Conservation (phyloP, 2,888 invertebrate genomes). For the Coleophora flavipennella region DNA sequence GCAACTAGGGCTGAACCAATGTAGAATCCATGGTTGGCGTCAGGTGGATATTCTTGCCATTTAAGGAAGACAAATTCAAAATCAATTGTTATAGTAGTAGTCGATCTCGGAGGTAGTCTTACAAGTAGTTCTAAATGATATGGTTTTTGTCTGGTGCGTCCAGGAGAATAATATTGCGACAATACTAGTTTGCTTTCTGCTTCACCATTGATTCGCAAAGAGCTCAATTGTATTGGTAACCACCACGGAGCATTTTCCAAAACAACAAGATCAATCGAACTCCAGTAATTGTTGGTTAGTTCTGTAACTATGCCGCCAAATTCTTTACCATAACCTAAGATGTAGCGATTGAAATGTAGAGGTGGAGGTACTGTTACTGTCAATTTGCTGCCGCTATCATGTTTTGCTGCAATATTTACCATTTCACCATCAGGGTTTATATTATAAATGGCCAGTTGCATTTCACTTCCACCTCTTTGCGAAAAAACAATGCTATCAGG, state of each 20-base stretch:
- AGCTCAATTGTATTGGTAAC: slow-evolving; percentile 91
- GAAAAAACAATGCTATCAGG: slow-evolving; percentile 75
- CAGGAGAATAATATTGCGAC: slow-evolving; percentile 78
- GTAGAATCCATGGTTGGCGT: slow-evolving; percentile 99
- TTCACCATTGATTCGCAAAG: slow-evolving; percentile 79
- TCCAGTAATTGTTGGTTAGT: slow-evolving; percentile 86
- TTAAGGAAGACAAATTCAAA: slow-evolving; percentile 97
- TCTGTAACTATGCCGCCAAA: slow-evolving; percentile 91
- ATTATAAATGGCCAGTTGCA: slow-evolving; percentile 80
- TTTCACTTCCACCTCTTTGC: slow-evolving; percentile 78
- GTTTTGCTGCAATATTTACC: slow-evolving; percentile 79
- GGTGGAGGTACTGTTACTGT: slow-evolving; percentile 74
- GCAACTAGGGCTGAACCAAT: slow-evolving; percentile 91
- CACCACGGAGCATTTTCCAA: slow-evolving; percentile 95
- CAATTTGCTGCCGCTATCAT: slow-evolving; percentile 60
- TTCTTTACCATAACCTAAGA: slow-evolving; percentile 93
- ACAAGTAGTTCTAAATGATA: slow-evolving; percentile 91
- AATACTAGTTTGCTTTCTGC: slow-evolving; percentile 70
- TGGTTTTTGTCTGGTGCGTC: slow-evolving; percentile 85
- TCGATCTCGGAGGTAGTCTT: slow-evolving; percentile 83
- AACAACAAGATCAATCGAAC: slow-evolving; percentile 81
- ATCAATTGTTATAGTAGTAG: slow-evolving; percentile 86
- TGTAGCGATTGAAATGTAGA: slow-evolving; percentile 83
- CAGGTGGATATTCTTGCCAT: slow-evolving; percentile 99
- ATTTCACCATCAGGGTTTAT: slow-evolving; percentile 70